Evolutionary conservation across 2,797 vertebrate species (phyloP).

Genomic region (Myotis vivesi): DNA sequence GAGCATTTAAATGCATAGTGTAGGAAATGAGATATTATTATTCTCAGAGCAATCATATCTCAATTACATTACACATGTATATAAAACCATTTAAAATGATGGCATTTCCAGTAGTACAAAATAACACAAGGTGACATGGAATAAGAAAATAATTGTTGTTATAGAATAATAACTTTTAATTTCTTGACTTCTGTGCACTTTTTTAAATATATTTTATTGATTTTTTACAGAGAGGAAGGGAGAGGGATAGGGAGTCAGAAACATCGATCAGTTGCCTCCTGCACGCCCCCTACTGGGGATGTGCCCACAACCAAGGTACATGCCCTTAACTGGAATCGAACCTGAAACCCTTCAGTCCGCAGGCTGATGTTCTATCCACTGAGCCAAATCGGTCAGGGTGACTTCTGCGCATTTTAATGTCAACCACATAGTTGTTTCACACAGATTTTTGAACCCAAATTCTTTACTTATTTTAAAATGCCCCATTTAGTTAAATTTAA

Average conservation of each 20-base stretch:
- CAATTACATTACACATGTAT: not conserved
- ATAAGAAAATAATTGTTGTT: not conserved
- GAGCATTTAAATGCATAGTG: not conserved
- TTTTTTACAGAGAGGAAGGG: too few species aligned
- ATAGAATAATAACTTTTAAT: not conserved
- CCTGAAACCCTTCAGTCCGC: too few species aligned
- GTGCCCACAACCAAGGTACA: too few species aligned
- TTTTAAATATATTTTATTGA: not conserved
- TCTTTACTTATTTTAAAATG: not conserved
- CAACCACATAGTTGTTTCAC: not conserved
- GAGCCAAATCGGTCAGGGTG: too few species aligned
- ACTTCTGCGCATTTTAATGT: not conserved
- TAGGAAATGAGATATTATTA: not conserved
- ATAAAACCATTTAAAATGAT: constrained; percentile 16
- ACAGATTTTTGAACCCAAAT: not conserved
- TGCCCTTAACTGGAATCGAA: too few species aligned
- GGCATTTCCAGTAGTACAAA: not conserved
- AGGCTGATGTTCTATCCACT: too few species aligned
- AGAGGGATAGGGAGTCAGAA: too few species aligned
- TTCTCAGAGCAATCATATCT: constrained; percentile 13
- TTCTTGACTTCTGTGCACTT: not conserved
- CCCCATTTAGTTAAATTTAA: not conserved
- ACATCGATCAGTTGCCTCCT: too few species aligned
- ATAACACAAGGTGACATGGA: not conserved
- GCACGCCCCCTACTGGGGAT: too few species aligned